These are phyloP conservation scores for Panthera tigris DNA, from an alignment of 2,113 vertebrate species.

Conservation along the genomic window DNA sequence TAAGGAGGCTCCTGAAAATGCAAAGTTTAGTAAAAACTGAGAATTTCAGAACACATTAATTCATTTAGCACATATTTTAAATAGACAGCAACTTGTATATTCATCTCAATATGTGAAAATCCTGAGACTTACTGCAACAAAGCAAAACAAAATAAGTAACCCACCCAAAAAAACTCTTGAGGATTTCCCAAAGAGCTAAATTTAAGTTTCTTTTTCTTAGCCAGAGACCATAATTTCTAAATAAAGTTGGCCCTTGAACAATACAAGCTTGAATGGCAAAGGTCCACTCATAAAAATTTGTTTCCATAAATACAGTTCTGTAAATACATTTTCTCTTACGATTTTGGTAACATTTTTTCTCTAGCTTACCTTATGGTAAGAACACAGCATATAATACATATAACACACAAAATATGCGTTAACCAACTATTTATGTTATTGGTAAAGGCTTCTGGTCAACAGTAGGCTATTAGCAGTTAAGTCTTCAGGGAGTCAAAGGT, in stretches of 20 bases:
- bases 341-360: neutral
- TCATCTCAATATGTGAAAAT: neutral
- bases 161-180: neutral
- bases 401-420: neutral
- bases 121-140: conserved; percentile 15
- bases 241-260: neutral
- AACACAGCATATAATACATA: neutral
- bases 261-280: neutral
- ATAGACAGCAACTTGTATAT: neutral
- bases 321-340: neutral
- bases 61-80: conserved; percentile 42
- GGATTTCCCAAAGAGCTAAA: conserved; percentile 38
- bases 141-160: neutral
- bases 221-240: conserved; percentile 19
- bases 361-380: neutral
- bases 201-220: neutral
- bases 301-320: neutral
- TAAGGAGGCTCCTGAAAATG: conserved; percentile 84
- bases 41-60: neutral
- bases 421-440: neutral
- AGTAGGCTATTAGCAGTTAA: neutral
- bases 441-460: neutral
- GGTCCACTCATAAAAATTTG: neutral
- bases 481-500: neutral
- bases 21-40: conserved; percentile 5